Conservation (phyloP, 2,113 vertebrate species). For the Sitta europaea region DNA sequence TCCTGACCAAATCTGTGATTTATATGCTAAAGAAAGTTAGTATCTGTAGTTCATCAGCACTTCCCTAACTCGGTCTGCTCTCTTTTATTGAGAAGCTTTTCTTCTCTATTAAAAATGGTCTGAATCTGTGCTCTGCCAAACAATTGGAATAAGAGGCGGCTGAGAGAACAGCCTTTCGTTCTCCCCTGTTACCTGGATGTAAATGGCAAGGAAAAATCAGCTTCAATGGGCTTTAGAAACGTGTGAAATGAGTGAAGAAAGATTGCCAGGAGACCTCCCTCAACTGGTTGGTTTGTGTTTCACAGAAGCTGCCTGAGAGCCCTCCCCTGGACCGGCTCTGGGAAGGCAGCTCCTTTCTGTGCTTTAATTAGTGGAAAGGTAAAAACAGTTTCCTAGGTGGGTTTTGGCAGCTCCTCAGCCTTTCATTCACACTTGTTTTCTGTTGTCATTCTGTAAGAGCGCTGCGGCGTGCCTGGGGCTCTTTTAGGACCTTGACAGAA, state of each 20-base stretch:
- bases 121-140: neutral
- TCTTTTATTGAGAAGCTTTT: neutral
- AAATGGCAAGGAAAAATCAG: neutral
- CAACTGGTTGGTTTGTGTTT: neutral
- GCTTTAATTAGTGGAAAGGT: neutral
- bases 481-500: neutral
- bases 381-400: neutral
- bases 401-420: neutral
- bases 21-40: neutral
- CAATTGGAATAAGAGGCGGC: fast-evolving
- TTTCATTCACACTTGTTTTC: neutral
- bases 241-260: neutral
- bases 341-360: neutral
- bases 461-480: neutral
- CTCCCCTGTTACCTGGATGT: neutral
- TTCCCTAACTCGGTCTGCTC: neutral
- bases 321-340: neutral
- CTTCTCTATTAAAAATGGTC: neutral
- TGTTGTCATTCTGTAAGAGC: neutral
- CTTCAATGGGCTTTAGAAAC: neutral
- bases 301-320: neutral
- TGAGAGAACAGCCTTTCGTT: neutral
- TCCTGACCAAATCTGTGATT: neutral
- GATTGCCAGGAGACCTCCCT: neutral
- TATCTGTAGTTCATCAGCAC: neutral